Evolutionary conservation across 2,888 invertebrate genomes (phyloP).

Genomic region (Dynastes hyllus): DNA sequence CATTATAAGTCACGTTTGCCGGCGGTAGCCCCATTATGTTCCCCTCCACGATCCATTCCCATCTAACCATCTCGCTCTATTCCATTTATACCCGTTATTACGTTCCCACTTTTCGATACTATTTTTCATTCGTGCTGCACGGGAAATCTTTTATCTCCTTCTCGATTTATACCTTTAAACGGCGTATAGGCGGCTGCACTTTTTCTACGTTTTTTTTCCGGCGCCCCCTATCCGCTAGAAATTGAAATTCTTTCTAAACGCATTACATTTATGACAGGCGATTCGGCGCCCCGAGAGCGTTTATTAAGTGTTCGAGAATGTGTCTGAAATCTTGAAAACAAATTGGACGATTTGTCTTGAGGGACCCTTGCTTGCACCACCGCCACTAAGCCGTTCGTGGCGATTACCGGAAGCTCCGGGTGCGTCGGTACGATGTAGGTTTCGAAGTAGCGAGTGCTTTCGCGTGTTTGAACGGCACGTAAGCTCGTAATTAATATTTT

Average conservation of each 20-base stretch:
- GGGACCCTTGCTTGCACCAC: conserved; percentile 52
- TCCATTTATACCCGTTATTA: neutral
- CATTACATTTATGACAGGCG: conserved; percentile 63
- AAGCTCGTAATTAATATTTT: conserved; percentile 33
- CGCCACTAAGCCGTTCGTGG: conserved; percentile 48
- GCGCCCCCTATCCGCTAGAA: conserved; percentile 52
- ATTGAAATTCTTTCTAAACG: conserved; percentile 64
- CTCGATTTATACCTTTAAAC: conserved; percentile 2
- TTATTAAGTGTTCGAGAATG: conserved; percentile 66
- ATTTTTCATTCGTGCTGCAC: conserved; percentile 52
- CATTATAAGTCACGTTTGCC: conserved; percentile 64
- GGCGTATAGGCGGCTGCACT: neutral
- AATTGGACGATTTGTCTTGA: conserved; percentile 67
- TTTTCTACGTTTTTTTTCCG: conserved; percentile 1
- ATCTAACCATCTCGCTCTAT: conserved; percentile 6
- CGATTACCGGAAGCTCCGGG: conserved; percentile 43
- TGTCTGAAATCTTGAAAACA: conserved; percentile 65
- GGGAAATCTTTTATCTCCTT: conserved; percentile 8
- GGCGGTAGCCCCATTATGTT: conserved; percentile 58
- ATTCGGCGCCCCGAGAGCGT: conserved; percentile 58
- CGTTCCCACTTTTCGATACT: conserved; percentile 48
- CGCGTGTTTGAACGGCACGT: conserved; percentile 26
- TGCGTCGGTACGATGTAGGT: neutral
- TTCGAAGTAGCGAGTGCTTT: conserved; percentile 10
- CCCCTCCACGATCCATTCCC: conserved; percentile 34